Evolutionary conservation across 2,113 vertebrate species (phyloP), one percentile per base, ranked within the genome.

Genomic region (Nannospalax galili): DNA sequence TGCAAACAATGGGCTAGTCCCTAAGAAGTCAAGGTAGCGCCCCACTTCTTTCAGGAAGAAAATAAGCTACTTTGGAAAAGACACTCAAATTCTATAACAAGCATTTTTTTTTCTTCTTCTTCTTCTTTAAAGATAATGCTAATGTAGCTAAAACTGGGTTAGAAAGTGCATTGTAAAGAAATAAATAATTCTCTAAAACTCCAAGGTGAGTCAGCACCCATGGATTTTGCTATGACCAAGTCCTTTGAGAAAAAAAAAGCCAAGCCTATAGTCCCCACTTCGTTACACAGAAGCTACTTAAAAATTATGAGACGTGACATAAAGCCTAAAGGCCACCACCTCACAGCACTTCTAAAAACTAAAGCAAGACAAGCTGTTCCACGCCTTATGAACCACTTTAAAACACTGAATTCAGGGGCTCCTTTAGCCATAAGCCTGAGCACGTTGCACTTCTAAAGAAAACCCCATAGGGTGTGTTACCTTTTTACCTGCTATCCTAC

Each of bases 131-230:
- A 90, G 91, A 91, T 95, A 95, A 97, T 93, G 52, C 85, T 97
- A 96, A 97, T 94, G 93, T 95, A 95, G 92, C 97, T 96, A 96
- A 90, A 85, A 97, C 97, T 97, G 98, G 98, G 97, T 98, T 98
- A 98, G 94, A 98, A 98, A 98, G 97, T 92, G 90, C 97, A 98
- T 95, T 94, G 91, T 96, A 98, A 96, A 97, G 96, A 97, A 97
- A 98, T 98, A 98, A 97, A 97, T 98, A 97, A 98, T 97, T 98
- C 97, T 98, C 97, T 95, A 91, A 93, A 94, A 97, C 94, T 96
- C 94, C 96, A 87, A 91, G 92, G 93, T 81, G 64, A 88, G 95
- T 91, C 96, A 90, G 95, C 11, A 75, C 95, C 96, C 93, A 85
- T 86, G 81, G 82, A 85, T 87, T 95, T 82, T 96, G 73, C 88